phyloP scores from a whole-genome alignment of 1,140 invertebrate genomes.

The Hydropsyche tenuis region DNA sequence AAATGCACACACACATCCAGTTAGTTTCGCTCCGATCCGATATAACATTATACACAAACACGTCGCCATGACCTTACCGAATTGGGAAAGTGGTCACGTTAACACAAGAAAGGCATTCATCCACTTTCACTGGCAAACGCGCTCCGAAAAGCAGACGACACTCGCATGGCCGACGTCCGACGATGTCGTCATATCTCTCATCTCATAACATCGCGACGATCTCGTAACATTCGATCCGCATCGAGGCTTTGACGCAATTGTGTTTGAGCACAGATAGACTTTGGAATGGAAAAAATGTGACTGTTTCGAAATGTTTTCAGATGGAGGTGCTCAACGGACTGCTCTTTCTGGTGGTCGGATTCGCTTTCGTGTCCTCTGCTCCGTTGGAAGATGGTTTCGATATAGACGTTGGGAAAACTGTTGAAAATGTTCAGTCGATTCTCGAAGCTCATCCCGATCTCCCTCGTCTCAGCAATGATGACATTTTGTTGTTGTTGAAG shows the following conservation, averaged over 20 bases:
- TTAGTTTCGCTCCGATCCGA: too few species aligned
- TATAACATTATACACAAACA: neutral
- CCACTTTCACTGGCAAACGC: slow-evolving; percentile 20
- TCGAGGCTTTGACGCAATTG: neutral
- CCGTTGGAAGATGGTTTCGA: slow-evolving; percentile 35
- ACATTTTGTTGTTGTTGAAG: slow-evolving; percentile 67
- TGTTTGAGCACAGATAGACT: too few species aligned
- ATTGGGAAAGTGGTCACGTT: slow-evolving; percentile 11
- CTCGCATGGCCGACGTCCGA: neutral
- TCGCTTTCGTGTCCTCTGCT: neutral
- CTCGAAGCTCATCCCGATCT: slow-evolving; percentile 63
- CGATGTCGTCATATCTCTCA: neutral
- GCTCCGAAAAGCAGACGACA: neutral
- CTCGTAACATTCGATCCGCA: neutral
- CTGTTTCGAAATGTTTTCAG: too few species aligned
- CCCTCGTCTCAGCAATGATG: slow-evolving; percentile 64
- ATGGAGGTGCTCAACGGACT: neutral
- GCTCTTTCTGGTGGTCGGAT: neutral
- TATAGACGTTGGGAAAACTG: slow-evolving; percentile 61
- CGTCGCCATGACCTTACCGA: slow-evolving; percentile 19
- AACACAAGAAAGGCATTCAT: neutral
- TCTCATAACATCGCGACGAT: slow-evolving; percentile 12
- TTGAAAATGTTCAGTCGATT: slow-evolving; percentile 67
- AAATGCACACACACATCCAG: too few species aligned
- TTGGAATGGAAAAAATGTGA: too few species aligned